Percentiles rank a stretch among this genome's conserved stretches.
phyloP scores from a whole-genome alignment of 2,888 invertebrate genomes.

The Meliscaeva auricollis region DNA sequence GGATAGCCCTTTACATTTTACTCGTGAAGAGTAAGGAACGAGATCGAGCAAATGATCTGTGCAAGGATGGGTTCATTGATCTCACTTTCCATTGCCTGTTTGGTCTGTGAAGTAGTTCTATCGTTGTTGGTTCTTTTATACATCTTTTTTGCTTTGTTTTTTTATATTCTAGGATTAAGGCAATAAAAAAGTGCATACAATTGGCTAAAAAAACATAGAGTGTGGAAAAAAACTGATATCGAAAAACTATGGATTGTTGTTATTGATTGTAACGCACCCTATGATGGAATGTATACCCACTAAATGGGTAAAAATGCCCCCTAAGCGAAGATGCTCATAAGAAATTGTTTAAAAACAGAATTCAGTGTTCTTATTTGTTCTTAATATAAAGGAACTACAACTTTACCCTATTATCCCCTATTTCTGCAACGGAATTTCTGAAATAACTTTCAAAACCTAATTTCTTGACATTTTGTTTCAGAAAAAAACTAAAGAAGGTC shows the following conservation, averaged over 20 bases:
- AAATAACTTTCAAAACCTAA: no score
- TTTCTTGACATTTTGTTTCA: no score
- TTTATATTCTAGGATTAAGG: conserved; percentile 70
- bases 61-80: conserved; percentile 75
- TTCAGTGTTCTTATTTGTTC: no score
- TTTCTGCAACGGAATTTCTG: no score
- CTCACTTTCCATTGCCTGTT: conserved; percentile 75
- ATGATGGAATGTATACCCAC: background rate
- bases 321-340: no score
- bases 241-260: background rate
- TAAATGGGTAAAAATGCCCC: no score
- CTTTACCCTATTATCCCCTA: no score
- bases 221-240: conserved; percentile 7
- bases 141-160: conserved; percentile 7
- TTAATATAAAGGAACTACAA: no score
- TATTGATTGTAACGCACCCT: background rate
- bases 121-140: conserved; percentile 8
- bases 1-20: conserved; percentile 54
- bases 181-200: conserved; percentile 72
- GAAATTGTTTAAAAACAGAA: no score
- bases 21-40: conserved; percentile 45
- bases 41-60: conserved; percentile 70
- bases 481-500: background rate
- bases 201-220: conserved; percentile 41
- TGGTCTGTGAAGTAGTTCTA: conserved; percentile 30